Conservation (phyloP, 2,797 vertebrate genomes). For the Chloroceryle amazona region DNA sequence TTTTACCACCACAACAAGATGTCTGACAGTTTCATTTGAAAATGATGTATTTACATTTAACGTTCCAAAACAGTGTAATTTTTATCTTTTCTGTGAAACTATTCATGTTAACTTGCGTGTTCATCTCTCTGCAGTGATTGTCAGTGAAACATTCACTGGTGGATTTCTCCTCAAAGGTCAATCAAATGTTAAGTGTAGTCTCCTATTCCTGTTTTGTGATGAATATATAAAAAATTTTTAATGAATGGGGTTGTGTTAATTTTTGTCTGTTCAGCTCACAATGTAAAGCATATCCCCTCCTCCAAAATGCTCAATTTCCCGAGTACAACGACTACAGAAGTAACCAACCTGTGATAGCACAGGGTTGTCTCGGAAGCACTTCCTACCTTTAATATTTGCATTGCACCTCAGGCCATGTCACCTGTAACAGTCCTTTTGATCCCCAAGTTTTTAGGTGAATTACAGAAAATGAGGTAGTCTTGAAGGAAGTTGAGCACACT, state of each 20-base stretch:
- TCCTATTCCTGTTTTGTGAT: background rate
- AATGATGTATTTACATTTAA: slow-evolving; percentile 57
- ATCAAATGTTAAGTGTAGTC: background rate
- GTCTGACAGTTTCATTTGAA: slow-evolving; percentile 70
- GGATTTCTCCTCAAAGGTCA: background rate
- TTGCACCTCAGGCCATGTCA: background rate
- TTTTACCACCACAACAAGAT: slow-evolving; percentile 64
- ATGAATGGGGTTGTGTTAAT: background rate
- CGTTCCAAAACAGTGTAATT: slow-evolving; percentile 48
- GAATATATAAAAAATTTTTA: background rate
- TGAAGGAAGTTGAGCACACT: background rate
- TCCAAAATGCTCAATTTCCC: background rate
- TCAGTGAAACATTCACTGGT: background rate
- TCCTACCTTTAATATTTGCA: background rate
- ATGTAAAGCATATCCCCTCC: background rate
- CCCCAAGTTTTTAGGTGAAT: background rate
- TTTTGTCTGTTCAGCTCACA: background rate
- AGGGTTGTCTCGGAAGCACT: background rate
- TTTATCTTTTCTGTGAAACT: slow-evolving; percentile 20
- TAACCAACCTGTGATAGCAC: background rate
- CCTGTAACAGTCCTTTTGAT: background rate
- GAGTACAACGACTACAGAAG: background rate
- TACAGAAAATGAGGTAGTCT: background rate
- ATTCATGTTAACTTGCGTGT: background rate
- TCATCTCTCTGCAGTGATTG: background rate